Conservation (phyloP, 2,113 vertebrate species). For the Solea senegalensis region DNA sequence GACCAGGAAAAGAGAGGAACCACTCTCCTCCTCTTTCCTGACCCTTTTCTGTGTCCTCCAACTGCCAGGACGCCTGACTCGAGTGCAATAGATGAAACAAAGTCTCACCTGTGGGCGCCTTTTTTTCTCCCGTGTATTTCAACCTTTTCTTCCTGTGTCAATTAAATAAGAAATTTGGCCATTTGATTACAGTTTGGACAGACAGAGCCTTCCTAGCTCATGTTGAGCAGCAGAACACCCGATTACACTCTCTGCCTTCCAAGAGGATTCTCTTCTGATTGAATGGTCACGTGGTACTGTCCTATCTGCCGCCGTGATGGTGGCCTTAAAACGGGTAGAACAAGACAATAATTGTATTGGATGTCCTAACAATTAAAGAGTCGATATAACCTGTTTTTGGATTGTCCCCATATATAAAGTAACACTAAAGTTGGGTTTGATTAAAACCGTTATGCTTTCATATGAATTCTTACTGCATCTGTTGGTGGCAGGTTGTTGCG, state of each 20-base stretch:
- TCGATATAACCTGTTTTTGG: constrained; percentile 78
- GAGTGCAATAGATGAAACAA: constrained; percentile 78
- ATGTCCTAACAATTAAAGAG: constrained; percentile 82
- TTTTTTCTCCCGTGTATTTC: constrained; percentile 52
- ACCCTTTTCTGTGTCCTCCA: constrained; percentile 54
- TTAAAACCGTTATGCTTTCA: constrained; percentile 67
- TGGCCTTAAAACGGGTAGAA: constrained; percentile 84
- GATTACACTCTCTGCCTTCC: constrained; percentile 84
- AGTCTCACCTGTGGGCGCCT: constrained; percentile 61
- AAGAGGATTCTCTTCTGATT: constrained; percentile 78
- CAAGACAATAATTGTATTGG: constrained; percentile 84
- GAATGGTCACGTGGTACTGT: constrained; percentile 84
- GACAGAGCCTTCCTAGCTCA: constrained; percentile 62
- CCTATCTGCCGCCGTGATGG: constrained; percentile 76
- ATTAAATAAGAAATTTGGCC: constrained; percentile 54
- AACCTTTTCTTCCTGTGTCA: constrained; percentile 54
- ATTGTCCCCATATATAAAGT: constrained; percentile 66
- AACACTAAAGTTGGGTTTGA: constrained; percentile 80
- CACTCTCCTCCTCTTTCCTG: constrained; percentile 37
- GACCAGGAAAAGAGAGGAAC: constrained; percentile 47
- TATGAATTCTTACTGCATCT: constrained; percentile 58
- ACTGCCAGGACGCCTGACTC: constrained; percentile 74
- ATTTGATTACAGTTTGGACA: constrained; percentile 71
- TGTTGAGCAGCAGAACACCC: constrained; percentile 82
- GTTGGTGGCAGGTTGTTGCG: constrained; percentile 63